These are phyloP conservation scores for Crossaster papposus DNA, from an alignment of 53 echinoderm and acorn worm species.

Conservation along the genomic window DNA sequence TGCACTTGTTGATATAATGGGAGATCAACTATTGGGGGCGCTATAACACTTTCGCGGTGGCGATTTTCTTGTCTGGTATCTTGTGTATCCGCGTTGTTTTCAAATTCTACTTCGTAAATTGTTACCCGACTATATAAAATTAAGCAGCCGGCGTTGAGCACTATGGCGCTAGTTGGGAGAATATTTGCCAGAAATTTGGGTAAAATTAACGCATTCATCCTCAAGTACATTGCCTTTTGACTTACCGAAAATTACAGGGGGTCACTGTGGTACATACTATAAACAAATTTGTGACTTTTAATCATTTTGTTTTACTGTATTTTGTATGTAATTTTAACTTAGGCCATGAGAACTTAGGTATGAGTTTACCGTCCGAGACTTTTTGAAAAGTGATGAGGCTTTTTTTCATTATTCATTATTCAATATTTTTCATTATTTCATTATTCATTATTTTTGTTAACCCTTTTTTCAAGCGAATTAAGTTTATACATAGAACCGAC, in stretches of 20 bases:
- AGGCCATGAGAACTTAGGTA: too few species aligned
- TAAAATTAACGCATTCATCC: conserved; percentile 22
- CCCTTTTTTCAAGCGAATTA: too few species aligned
- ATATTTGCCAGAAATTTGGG: conserved; percentile 66
- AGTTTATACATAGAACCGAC: too few species aligned
- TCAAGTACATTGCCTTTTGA: not conserved
- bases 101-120: not conserved
- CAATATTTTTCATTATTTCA: too few species aligned
- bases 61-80: conserved; percentile 22
- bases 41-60: conserved; percentile 7
- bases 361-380: too few species aligned
- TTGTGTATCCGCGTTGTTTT: not conserved
- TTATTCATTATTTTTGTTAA: too few species aligned
- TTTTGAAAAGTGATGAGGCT: too few species aligned
- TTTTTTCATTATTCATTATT: too few species aligned
- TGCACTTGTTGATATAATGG: not conserved
- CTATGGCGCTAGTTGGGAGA: conserved; percentile 60
- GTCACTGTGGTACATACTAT: not conserved
- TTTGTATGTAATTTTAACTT: not conserved
- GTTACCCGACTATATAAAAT: not conserved
- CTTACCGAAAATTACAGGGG: not conserved
- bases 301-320: not conserved
- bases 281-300: not conserved
- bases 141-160: not conserved
- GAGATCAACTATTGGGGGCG: conserved; percentile 18